A percentile compares a stretch with the other conserved stretches of the same genome.
Evolutionary conservation across 1,140 invertebrate species (phyloP).

Genomic region (Rhagoletis pomonella): DNA sequence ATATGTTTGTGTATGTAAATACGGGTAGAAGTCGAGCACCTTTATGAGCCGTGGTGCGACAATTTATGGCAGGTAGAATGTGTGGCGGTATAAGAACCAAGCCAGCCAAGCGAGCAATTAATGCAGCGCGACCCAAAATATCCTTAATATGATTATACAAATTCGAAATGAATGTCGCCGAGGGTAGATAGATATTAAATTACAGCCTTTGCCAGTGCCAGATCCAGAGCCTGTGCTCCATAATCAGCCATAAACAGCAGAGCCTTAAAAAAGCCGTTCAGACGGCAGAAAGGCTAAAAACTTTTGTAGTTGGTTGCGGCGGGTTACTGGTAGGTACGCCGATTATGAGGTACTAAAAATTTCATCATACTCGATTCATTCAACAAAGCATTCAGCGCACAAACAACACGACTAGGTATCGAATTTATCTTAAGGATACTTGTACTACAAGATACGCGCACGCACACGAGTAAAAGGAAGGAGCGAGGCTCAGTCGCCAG

Average conservation of each 20-base stretch:
- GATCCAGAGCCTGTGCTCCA: neutral
- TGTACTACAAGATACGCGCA: conserved; percentile 48
- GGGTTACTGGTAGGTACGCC: conserved; percentile 2
- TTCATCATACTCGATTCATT: conserved; percentile 15
- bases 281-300: neutral
- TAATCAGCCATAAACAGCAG: neutral
- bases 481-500: neutral
- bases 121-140: conserved; percentile 14
- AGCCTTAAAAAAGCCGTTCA: neutral
- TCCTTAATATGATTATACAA: conserved; percentile 46
- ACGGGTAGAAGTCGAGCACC: neutral
- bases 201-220: neutral
- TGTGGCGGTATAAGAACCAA: neutral
- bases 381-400: conserved; percentile 20
- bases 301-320: neutral
- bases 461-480: neutral
- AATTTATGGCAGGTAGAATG: conserved; percentile 39
- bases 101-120: conserved; percentile 36
- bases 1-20: neutral
- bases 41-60: conserved; percentile 42
- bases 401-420: conserved; percentile 21
- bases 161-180: conserved; percentile 4
- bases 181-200: neutral
- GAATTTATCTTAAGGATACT: conserved; percentile 50
- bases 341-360: conserved; percentile 46